A percentile compares a stretch with the other conserved stretches of the same genome.
phyloP scores from a whole-genome alignment of 2,113 vertebrate genomes.

The Spermophilus dauricus region DNA sequence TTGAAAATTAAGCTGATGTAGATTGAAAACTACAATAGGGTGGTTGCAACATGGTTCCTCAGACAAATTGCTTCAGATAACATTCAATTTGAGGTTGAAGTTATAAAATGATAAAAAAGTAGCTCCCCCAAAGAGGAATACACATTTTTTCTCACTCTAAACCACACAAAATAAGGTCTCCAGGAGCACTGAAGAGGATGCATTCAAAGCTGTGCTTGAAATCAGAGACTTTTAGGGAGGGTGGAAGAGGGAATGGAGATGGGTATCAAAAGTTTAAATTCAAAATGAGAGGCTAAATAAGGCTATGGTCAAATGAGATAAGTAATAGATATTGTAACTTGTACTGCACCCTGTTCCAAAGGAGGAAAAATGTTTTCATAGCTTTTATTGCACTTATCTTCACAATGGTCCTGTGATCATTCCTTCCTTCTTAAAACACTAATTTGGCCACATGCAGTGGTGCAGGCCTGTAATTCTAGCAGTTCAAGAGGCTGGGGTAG shows the following conservation, averaged over 20 bases:
- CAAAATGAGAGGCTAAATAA: constrained; percentile 5
- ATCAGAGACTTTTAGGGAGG: neutral
- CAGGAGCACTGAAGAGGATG: neutral
- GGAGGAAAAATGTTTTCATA: neutral
- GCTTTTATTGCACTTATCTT: neutral
- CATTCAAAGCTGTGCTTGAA: neutral
- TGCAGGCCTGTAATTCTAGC: too few species aligned
- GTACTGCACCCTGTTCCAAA: neutral
- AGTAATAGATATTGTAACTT: constrained; percentile 5
- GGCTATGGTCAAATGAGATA: neutral
- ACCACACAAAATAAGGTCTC: neutral
- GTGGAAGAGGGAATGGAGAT: neutral
- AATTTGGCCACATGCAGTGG: neutral
- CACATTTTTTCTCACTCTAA: neutral
- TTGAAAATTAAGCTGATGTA: neutral
- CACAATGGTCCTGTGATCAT: neutral
- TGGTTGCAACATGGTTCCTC: neutral
- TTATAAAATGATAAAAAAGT: neutral
- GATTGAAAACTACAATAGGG: neutral
- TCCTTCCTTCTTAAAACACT: neutral
- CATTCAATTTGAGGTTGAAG: neutral
- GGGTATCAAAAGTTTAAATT: neutral
- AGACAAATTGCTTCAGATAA: neutral
- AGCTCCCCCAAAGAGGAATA: neutral
- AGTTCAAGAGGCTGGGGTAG: too few species aligned